Conservation (phyloP, 1,140 invertebrate genomes). For the Nephotettix cincticeps region DNA sequence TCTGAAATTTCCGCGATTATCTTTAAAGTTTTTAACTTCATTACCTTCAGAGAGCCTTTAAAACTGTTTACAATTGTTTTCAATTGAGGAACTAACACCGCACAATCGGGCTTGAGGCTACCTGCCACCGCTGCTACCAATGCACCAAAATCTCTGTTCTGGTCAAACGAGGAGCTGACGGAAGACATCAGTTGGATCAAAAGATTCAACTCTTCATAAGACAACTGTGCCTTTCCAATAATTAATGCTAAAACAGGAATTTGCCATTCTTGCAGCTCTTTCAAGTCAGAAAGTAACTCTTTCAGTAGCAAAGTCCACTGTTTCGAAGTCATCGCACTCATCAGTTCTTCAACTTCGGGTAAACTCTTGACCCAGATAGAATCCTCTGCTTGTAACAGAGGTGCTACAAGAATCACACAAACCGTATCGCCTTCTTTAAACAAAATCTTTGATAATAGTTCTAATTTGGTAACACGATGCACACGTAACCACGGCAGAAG, state of each 20-base stretch:
- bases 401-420: not conserved
- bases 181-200: not conserved
- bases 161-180: not conserved
- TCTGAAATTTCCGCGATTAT: not conserved
- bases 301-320: not conserved
- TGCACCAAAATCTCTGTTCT: slow-evolving; percentile 5
- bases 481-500: not conserved
- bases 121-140: not conserved
- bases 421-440: not conserved
- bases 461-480: not conserved
- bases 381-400: not conserved
- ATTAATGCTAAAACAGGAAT: not conserved
- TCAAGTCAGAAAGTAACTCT: not conserved
- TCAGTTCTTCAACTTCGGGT: not conserved
- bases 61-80: not conserved
- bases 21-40: slow-evolving; percentile 11
- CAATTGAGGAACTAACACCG: not conserved
- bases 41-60: slow-evolving; percentile 6
- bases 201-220: not conserved
- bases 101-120: not conserved
- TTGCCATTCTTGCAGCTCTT: not conserved
- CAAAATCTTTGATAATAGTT: not conserved
- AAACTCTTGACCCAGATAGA: not conserved
- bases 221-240: not conserved
- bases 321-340: not conserved